phyloP scores from a whole-genome alignment of 2,888 invertebrate genomes.

The Melinopterus prodromus region DNA sequence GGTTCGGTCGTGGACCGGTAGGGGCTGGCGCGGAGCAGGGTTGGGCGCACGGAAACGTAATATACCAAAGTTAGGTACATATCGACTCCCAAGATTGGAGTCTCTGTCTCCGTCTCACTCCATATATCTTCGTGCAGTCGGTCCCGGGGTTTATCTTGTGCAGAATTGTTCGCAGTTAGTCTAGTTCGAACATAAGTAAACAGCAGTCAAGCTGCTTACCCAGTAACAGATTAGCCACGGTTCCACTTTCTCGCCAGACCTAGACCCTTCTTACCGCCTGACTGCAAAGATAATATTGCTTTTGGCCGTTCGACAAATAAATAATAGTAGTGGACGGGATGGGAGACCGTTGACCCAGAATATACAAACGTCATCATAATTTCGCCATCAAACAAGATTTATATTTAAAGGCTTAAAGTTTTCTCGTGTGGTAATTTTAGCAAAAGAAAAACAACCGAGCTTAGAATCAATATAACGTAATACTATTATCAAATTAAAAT shows the following conservation, averaged over 20 bases:
- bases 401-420: too few relatives aligned
- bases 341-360: background rate
- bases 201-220: constrained; percentile 51
- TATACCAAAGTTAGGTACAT: constrained; percentile 20
- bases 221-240: constrained; percentile 49
- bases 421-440: too few relatives aligned
- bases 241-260: constrained; percentile 42
- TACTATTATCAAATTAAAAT: too few relatives aligned
- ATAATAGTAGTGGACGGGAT: constrained; percentile 5
- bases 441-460: too few relatives aligned
- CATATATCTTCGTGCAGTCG: background rate
- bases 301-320: constrained; percentile 16
- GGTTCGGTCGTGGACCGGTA: background rate
- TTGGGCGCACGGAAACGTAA: constrained; percentile 4
- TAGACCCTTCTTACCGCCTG: background rate
- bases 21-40: background rate
- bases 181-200: constrained; percentile 47
- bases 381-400: background rate
- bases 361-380: background rate
- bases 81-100: constrained; percentile 17
- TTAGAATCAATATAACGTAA: too few relatives aligned
- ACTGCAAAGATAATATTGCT: constrained; percentile 23
- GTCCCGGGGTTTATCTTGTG: constrained; percentile 30
- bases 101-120: background rate
- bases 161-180: constrained; percentile 31